Percentiles rank a stretch among this genome's conserved stretches.
phyloP scores from a whole-genome alignment of 2,797 vertebrate species.

The Glossophaga mutica region DNA sequence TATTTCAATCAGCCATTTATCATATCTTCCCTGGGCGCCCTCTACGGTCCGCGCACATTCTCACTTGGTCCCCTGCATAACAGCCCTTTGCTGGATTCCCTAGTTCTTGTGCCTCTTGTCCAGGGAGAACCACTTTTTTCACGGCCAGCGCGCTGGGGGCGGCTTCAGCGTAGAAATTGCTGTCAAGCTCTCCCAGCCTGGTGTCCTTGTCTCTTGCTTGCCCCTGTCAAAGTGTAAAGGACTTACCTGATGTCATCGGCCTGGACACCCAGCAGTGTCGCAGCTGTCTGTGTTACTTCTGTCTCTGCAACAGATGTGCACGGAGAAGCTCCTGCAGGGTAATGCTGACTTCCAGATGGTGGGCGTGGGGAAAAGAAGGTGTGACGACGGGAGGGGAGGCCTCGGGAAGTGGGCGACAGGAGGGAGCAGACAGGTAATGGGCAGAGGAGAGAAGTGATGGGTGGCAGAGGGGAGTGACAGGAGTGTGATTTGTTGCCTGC shows the following conservation, averaged over 20 bases:
- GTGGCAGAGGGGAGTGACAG: background rate
- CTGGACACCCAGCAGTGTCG: slow-evolving; percentile 63
- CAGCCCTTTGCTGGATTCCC: background rate
- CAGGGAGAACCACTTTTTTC: background rate
- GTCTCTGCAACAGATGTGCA: slow-evolving; percentile 68
- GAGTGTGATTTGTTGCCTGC: background rate
- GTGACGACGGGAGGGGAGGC: slow-evolving; percentile 60
- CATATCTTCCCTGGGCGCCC: background rate
- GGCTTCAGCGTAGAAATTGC: background rate
- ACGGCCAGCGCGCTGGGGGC: background rate
- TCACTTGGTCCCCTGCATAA: background rate
- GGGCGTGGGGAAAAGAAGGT: slow-evolving; percentile 53
- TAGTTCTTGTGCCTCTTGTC: background rate
- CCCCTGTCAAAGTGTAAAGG: slow-evolving; percentile 74
- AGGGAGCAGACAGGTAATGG: slow-evolving; percentile 59
- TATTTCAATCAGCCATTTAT: background rate
- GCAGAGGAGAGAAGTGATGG: slow-evolving; percentile 37
- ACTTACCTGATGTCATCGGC: slow-evolving; percentile 63
- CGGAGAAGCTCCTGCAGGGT: slow-evolving; percentile 65
- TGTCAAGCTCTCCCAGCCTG: background rate
- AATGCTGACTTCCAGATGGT: slow-evolving; percentile 74
- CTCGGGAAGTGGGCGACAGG: slow-evolving; percentile 63
- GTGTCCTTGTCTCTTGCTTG: slow-evolving; percentile 65
- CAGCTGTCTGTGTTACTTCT: slow-evolving; percentile 69
- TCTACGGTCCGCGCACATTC: background rate